phyloP scores from a whole-genome alignment of 2,113 vertebrate genomes.

The Danio rerio region DNA sequence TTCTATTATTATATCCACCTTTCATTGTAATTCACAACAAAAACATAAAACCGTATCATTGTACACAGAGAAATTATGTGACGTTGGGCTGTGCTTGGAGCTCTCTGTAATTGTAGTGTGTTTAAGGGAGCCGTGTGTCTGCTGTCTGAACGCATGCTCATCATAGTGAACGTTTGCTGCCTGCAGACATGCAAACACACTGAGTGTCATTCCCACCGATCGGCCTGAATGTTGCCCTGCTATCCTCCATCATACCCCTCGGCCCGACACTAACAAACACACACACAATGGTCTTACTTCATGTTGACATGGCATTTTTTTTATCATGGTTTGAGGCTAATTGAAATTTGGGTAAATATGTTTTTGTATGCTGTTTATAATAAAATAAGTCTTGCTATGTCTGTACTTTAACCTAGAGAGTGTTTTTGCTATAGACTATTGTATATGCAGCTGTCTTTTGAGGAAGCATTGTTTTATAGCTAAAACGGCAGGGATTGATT shows the following conservation, averaged over 20 bases:
- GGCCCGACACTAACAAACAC: constrained; percentile 45
- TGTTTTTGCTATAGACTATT: not conserved
- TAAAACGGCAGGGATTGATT: too few relatives aligned
- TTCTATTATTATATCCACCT: constrained; percentile 56
- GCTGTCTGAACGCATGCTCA: constrained; percentile 71
- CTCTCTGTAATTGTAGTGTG: constrained; percentile 72
- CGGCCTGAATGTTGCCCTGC: not conserved
- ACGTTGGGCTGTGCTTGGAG: constrained; percentile 37
- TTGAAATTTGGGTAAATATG: constrained; percentile 63
- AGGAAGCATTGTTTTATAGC: too few relatives aligned
- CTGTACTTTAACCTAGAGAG: not conserved
- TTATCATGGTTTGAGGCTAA: constrained; percentile 7
- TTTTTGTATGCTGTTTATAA: constrained; percentile 55
- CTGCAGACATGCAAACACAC: constrained; percentile 39
- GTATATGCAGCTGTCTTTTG: not conserved
- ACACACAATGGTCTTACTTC: constrained; percentile 4
- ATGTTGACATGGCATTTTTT: not conserved
- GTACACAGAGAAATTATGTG: constrained; percentile 46
- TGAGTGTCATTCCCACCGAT: constrained; percentile 5
- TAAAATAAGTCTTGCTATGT: not conserved
- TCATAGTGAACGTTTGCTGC: constrained; percentile 59
- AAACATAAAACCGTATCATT: not conserved
- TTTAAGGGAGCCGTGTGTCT: constrained; percentile 76
- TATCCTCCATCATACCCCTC: constrained; percentile 30
- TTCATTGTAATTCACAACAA: constrained; percentile 46